phyloP scores from a whole-genome alignment of 2,797 vertebrate species.

The Coendou prehensilis region DNA sequence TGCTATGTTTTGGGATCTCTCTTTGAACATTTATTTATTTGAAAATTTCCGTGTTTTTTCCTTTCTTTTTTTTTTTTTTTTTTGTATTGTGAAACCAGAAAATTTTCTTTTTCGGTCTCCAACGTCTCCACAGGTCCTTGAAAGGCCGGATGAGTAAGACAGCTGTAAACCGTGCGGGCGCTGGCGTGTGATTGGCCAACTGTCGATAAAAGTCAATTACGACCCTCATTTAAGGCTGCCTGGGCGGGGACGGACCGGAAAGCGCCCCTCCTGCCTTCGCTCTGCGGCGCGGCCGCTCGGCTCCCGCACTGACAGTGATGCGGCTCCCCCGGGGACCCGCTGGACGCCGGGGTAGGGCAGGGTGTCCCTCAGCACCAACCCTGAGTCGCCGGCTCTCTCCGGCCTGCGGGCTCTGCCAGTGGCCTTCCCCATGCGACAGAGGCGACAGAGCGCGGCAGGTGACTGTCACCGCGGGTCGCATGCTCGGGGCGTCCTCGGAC shows the following conservation, averaged over 20 bases:
- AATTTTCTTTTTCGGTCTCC: neutral
- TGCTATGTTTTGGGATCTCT: neutral
- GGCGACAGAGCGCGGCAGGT: neutral
- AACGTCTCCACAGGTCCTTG: neutral
- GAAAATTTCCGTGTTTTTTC: neutral
- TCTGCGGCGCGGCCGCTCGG: neutral
- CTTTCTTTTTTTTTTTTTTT: neutral
- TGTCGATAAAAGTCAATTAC: neutral
- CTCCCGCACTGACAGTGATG: neutral
- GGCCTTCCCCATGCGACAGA: neutral
- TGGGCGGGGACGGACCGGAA: neutral
- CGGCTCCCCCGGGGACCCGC: neutral
- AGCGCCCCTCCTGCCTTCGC: neutral
- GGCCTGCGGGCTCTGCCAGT: neutral
- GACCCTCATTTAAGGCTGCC: neutral
- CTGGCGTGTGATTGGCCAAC: neutral
- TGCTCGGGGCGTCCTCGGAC: neutral
- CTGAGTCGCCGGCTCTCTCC: neutral
- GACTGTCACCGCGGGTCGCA: neutral
- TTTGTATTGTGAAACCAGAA: neutral
- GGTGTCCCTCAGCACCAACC: neutral
- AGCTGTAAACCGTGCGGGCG: neutral
- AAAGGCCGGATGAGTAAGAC: neutral
- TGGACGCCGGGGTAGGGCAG: neutral
- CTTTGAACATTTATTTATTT: constrained; percentile 40